phyloP scores from a whole-genome alignment of 2,888 invertebrate genomes.

The Tanytarsus gracilentus region DNA sequence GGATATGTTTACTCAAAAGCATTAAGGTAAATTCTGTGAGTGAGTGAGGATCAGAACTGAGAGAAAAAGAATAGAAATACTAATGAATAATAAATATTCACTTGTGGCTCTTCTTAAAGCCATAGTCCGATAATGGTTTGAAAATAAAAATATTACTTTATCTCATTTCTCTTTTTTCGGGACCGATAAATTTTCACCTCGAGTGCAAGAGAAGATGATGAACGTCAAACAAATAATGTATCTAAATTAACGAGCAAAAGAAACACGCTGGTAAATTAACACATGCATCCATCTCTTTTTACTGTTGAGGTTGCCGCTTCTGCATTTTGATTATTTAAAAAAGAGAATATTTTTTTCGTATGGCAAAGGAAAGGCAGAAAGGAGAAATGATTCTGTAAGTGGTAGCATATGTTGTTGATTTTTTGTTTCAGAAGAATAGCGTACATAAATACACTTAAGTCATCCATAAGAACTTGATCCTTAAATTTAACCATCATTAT shows the following conservation, averaged over 20 bases:
- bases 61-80: no score
- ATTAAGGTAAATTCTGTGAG: no score
- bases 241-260: neutral
- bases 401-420: constrained; percentile 27
- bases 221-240: constrained; percentile 14
- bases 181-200: no score
- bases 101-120: no score
- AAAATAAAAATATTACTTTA: no score
- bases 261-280: constrained; percentile 25
- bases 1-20: no score
- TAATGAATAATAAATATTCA: no score
- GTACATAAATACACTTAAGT: neutral
- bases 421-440: neutral
- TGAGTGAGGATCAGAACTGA: no score
- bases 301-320: no score
- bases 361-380: neutral
- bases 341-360: neutral
- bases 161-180: no score
- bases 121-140: no score
- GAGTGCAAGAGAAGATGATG: no score
- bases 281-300: constrained; percentile 21
- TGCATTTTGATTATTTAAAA: neutral
- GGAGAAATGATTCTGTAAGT: constrained; percentile 19
- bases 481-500: neutral
- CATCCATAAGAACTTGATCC: constrained; percentile 15